Base-by-base conservation (phyloP, 2,797 vertebrate genomes). In the Myotis findleyi region DNA sequence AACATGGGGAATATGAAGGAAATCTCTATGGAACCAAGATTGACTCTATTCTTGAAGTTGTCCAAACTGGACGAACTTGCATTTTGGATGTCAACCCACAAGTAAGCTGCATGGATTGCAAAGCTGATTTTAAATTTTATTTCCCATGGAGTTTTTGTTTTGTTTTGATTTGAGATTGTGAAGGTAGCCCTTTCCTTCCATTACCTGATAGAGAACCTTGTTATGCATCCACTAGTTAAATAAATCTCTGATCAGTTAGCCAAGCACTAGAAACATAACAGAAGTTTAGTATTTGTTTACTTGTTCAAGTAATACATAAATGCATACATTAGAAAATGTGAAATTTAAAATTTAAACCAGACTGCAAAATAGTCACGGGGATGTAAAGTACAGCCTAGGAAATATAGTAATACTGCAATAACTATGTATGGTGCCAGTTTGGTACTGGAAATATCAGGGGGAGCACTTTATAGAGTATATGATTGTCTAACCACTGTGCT, bases 1-100 rank as follows among this genome's bases (percentile, higher is more conserved):
- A 99, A 97, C 99, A 99, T 41, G 99, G 99, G 30, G 99, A 99
- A 95, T 99, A 99, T 38, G 99, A 99, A 91, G 99, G 99, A 86
- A 99, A 99, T 98, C 99, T 99, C 89, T 99, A 99, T 20, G 99
- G 99, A 96, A 99, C 99, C 92, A 99, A 99, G 98, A 99, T 99
- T 1, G 99, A 99, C 98, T 99, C 99, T 8, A 99, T 99, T 96
- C 99, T 99, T 64, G 99, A 99, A 98, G 99, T 99, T 97, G 99
- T 99, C 96, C 95, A 98, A 36, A 98, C 99, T 3, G 99, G 99
- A 79, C 98, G 99, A 53, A 99, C 99, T 47, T 99, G 99, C 98
- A 99, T 99, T 98, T 98, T 99, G 96, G 99, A 99, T 0, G 99
- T 99, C 94, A 99, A 99, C 98, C 99, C 99, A 82, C 99, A 99